A percentile compares a stretch with the other conserved stretches of the same genome.
Evolutionary conservation across 2,888 invertebrate genomes (phyloP).

Genomic region (Metalampra italica): DNA sequence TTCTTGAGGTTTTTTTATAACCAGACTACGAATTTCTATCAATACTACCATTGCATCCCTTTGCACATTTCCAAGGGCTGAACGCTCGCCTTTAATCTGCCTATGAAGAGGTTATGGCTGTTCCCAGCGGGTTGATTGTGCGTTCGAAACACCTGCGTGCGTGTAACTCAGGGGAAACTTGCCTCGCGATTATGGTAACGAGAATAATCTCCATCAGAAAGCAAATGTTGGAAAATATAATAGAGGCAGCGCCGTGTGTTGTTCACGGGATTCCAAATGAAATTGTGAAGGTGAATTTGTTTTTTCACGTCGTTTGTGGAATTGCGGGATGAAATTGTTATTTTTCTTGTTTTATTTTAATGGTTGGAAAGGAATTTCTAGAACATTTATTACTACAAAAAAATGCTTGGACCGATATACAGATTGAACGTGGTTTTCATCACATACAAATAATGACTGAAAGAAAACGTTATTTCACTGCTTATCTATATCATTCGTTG

Average conservation of each 20-base stretch:
- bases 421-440: too few species aligned
- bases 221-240: constrained; percentile 24
- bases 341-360: neutral
- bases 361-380: neutral
- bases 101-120: neutral
- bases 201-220: constrained; percentile 25
- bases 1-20: too few species aligned
- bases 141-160: constrained; percentile 28
- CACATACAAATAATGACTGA: too few species aligned
- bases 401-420: too few species aligned
- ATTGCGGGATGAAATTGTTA: neutral
- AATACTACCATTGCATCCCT: neutral
- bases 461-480: too few species aligned
- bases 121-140: constrained; percentile 20
- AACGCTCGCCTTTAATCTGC: constrained; percentile 3
- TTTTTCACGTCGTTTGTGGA: neutral
- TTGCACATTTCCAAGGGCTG: neutral
- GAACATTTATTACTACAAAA: neutral
- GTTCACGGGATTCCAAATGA: neutral
- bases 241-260: constrained; percentile 11
- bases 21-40: neutral
- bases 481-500: too few species aligned
- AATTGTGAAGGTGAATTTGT: constrained; percentile 9
- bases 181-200: constrained; percentile 31
- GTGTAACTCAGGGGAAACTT: constrained; percentile 22